Evolutionary conservation across 2,797 vertebrate species (phyloP).

Genomic region (Characodon lateralis): DNA sequence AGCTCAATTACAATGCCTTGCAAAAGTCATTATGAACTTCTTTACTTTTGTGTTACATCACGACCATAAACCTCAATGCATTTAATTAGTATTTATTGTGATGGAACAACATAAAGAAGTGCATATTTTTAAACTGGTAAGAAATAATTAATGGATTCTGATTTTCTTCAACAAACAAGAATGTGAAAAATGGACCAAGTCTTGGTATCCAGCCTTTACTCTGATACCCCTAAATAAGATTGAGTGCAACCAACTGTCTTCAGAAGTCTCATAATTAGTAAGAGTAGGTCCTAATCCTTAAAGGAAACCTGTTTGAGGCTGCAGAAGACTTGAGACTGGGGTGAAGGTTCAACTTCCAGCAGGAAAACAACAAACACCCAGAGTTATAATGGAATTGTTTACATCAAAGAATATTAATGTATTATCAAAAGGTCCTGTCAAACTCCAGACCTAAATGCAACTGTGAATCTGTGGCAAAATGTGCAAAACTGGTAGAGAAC

Average conservation of each 20-base stretch:
- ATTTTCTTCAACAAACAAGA: background rate
- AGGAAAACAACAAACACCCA: background rate
- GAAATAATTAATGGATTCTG: background rate
- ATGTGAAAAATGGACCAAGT: background rate
- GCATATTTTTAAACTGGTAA: no score
- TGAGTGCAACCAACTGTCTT: background rate
- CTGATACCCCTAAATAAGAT: background rate
- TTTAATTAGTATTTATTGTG: background rate
- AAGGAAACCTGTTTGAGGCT: background rate
- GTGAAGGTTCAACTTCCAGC: background rate
- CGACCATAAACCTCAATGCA: background rate
- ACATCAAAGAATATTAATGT: background rate
- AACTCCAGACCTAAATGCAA: background rate
- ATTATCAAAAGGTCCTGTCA: background rate
- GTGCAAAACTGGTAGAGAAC: background rate
- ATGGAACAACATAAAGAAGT: background rate
- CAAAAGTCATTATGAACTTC: background rate
- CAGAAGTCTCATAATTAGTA: background rate
- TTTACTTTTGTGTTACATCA: background rate
- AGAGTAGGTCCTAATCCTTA: background rate
- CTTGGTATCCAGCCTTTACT: background rate
- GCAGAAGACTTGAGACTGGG: background rate
- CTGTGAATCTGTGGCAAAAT: background rate
- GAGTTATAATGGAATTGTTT: background rate
- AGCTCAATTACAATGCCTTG: conserved; percentile 45